These are phyloP conservation scores for Hirtodrosophila cameraria DNA, from an alignment of 2,888 invertebrate species.

Conservation along the genomic window DNA sequence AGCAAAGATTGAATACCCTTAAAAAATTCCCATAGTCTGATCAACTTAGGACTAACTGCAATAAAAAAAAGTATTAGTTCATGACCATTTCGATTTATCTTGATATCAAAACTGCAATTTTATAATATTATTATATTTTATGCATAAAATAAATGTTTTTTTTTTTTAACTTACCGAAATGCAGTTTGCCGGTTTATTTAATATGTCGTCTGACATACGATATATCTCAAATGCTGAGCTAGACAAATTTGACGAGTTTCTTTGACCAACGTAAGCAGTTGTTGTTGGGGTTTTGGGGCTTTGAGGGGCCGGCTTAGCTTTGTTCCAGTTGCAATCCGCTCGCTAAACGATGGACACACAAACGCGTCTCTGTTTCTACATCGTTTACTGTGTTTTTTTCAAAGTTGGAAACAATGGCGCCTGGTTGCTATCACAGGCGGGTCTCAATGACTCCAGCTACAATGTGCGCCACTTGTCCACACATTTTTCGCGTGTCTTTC, in stretches of 20 bases:
- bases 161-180: constrained; percentile 16
- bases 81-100: neutral
- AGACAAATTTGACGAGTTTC: constrained; percentile 43
- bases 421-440: constrained; percentile 75
- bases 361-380: constrained; percentile 24
- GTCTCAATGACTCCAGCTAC: constrained; percentile 79
- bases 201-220: constrained; percentile 41
- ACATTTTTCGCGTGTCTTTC: constrained; percentile 79
- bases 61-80: too few species aligned
- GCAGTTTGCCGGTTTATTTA: constrained; percentile 28
- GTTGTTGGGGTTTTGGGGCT: constrained; percentile 13
- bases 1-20: constrained; percentile 7
- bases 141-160: constrained; percentile 4
- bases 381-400: constrained; percentile 16
- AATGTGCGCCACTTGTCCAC: constrained; percentile 78
- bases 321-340: constrained; percentile 35
- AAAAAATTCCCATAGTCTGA: neutral
- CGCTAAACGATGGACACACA: constrained; percentile 40
- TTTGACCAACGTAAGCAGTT: constrained; percentile 51
- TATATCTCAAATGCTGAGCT: constrained; percentile 60
- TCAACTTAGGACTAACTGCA: neutral
- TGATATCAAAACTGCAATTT: neutral
- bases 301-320: constrained; percentile 3
- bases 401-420: constrained; percentile 10
- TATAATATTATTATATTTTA: too few species aligned